Conservation (phyloP, 2,113 vertebrate species). For the Engystomops pustulosus region DNA sequence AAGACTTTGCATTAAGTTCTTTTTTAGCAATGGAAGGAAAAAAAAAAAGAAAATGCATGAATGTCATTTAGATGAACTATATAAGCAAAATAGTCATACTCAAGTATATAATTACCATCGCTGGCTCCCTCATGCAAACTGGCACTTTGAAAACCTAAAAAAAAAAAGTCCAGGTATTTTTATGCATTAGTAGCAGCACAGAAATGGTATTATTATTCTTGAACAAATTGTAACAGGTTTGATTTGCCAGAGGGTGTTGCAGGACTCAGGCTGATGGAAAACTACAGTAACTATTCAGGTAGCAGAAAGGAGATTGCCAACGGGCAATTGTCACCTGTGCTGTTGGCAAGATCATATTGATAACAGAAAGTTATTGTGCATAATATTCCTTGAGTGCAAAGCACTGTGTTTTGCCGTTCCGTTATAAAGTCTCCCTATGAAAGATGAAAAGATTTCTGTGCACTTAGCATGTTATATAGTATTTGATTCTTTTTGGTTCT, state of each 20-base stretch:
- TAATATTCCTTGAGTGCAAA: background rate
- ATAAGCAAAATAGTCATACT: slow-evolving; percentile 68
- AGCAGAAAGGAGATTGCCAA: background rate
- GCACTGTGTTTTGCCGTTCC: background rate
- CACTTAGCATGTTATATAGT: background rate
- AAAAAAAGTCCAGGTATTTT: slow-evolving; percentile 61
- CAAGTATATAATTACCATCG: slow-evolving; percentile 66
- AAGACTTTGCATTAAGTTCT: slow-evolving; percentile 69
- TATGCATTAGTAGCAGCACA: slow-evolving; percentile 38
- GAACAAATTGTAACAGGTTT: slow-evolving; percentile 46
- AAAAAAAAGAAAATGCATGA: slow-evolving; percentile 63
- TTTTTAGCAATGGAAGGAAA: slow-evolving; percentile 64
- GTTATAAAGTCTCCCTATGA: background rate
- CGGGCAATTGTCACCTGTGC: background rate
- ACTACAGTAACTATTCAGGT: slow-evolving; percentile 15
- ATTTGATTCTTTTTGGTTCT: background rate
- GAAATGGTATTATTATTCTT: slow-evolving; percentile 61
- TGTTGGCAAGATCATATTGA: background rate
- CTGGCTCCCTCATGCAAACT: slow-evolving; percentile 54
- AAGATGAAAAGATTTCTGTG: background rate
- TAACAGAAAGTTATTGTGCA: background rate
- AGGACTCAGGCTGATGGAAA: slow-evolving; percentile 60
- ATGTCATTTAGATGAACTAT: slow-evolving; percentile 64
- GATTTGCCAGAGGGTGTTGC: slow-evolving; percentile 59
- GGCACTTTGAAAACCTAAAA: slow-evolving; percentile 63